Conservation (phyloP, 2,797 vertebrate genomes). For the Pangasius djambal region DNA sequence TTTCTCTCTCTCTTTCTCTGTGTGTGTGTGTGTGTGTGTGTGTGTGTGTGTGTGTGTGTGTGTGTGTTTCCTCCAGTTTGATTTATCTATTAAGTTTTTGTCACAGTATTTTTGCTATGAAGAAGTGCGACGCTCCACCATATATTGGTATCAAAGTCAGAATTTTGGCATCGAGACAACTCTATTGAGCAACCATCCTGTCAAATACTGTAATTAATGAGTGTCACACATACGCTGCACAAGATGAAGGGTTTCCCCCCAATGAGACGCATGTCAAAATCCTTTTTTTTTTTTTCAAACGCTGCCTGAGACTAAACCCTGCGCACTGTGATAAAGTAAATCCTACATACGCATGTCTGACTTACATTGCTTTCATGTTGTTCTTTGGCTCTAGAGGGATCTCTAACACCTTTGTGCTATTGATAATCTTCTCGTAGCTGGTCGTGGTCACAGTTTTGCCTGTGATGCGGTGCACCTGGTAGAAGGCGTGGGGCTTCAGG, state of each 20-base stretch:
- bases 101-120: background rate
- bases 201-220: background rate
- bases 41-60: background rate
- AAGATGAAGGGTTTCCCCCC: background rate
- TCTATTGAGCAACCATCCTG: background rate
- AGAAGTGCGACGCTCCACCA: background rate
- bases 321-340: background rate
- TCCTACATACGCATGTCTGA: background rate
- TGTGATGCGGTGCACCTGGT: constrained; percentile 98
- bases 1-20: background rate
- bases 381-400: constrained; percentile 96
- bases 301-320: background rate
- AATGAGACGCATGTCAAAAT: too few relatives aligned
- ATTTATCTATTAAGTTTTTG: background rate
- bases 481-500: constrained; percentile 97
- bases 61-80: background rate
- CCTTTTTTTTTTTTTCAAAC: background rate
- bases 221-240: background rate
- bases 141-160: background rate
- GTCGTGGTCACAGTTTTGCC: constrained; percentile 98
- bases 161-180: background rate
- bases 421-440: constrained; percentile 93
- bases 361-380: constrained; percentile 98
- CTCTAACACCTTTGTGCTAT: constrained; percentile 95
- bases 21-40: background rate